These are phyloP conservation scores for Camponotus vicinus DNA, from an alignment of 1,140 invertebrate genomes.

Conservation along the genomic window DNA sequence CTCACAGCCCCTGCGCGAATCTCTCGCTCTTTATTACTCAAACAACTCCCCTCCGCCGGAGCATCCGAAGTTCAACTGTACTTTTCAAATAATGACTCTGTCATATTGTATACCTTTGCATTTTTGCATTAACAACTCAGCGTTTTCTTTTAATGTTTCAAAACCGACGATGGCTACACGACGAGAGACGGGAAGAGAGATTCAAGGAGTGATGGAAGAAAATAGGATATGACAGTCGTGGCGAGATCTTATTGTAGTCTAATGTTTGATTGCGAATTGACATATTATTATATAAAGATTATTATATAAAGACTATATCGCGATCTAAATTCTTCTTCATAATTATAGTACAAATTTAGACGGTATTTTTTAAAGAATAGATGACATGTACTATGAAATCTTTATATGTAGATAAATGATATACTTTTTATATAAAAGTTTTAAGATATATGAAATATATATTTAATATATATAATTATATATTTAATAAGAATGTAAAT, in stretches of 20 bases:
- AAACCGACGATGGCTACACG: conserved; percentile 32
- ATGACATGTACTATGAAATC: neutral
- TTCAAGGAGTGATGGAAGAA: neutral
- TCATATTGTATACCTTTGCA: conserved; percentile 84
- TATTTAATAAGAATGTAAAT: neutral
- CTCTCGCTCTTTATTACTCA: conserved; percentile 80
- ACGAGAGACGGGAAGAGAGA: neutral
- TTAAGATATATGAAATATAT: neutral
- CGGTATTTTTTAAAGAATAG: neutral
- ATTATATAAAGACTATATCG: neutral
- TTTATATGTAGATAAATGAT: neutral
- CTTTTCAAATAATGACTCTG: conserved; percentile 83
- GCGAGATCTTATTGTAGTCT: neutral
- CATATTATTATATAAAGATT: neutral
- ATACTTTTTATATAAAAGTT: neutral
- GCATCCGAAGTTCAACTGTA: conserved; percentile 77
- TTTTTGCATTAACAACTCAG: conserved; percentile 80
- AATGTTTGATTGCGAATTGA: neutral
- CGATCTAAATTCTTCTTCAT: neutral
- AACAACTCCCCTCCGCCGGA: conserved; percentile 71
- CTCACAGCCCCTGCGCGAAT: conserved; percentile 78
- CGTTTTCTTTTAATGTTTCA: conserved; percentile 78
- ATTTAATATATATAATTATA: neutral
- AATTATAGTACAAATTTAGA: neutral
- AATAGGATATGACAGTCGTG: neutral